Evolutionary conservation across 2,113 vertebrate species (phyloP), one percentile per base, ranked within the genome.

Genomic region (Hoplias malabaricus): DNA sequence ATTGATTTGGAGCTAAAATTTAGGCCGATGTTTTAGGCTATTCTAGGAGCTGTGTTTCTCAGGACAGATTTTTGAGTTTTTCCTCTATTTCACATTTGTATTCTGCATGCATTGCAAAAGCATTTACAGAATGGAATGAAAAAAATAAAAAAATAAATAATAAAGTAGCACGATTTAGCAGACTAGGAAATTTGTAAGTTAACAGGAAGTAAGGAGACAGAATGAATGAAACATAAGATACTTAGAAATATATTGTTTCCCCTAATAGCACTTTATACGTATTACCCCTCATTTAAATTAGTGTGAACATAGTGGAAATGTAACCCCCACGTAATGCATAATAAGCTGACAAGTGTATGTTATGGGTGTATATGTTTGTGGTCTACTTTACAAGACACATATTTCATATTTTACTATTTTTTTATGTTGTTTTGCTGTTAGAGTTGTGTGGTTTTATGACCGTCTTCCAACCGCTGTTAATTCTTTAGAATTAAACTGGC

Each of bases 341-440:
- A n/a, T n/a, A n/a, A 65, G 27, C n/a, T 12, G 7, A 1, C 12
- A 21, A 68, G 13, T n/a, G 2, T 33, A 33, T 57, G 40, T 11
- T 12, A 10, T 82, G 63, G 36, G 29, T 82, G 69, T 56, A 61
- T 82, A 54, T 82, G 73, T 70, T 54, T 34, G 34, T 29, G 36
- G n/a, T n/a, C n/a, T n/a, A n/a, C n/a, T n/a, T n/a, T n/a, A n/a
- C n/a, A n/a, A n/a, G n/a, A n/a, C n/a, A n/a, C n/a, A n/a, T n/a
- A n/a, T n/a, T n/a, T n/a, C n/a, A n/a, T n/a, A n/a, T n/a, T n/a
- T n/a, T n/a, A n/a, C n/a, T n/a, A n/a, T n/a, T n/a, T n/a, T n/a
- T n/a, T n/a, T n/a, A n/a, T n/a, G n/a, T n/a, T n/a, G n/a, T n/a
- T n/a, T n/a, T n/a, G n/a, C n/a, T n/a, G n/a, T n/a, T n/a, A n/a